phyloP scores from a whole-genome alignment of 2,113 vertebrate species.

The Syngnathus scovelli region DNA sequence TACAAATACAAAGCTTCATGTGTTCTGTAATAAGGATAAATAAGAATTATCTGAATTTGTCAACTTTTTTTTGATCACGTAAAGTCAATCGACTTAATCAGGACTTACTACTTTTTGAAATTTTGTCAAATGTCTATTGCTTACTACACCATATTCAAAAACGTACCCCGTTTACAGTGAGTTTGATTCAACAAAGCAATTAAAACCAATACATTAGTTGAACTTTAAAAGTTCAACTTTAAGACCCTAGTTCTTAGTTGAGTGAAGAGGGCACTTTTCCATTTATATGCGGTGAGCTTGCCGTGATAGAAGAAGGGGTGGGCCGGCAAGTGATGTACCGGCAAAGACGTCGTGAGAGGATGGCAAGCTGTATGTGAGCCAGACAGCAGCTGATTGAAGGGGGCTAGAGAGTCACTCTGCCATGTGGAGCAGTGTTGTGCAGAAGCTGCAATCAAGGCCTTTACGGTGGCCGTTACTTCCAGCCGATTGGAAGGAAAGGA shows the following conservation, averaged over 20 bases:
- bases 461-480: conserved; percentile 44
- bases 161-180: neutral
- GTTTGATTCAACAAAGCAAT: neutral
- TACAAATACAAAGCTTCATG: neutral
- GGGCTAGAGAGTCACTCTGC: conserved; percentile 31
- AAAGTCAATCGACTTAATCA: too few relatives aligned
- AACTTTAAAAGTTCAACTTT: neutral
- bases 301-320: conserved; percentile 6
- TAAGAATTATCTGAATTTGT: too few relatives aligned
- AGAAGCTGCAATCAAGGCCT: conserved; percentile 55
- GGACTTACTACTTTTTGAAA: too few relatives aligned
- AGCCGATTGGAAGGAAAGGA: conserved; percentile 41
- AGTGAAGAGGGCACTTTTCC: neutral
- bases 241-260: neutral
- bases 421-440: conserved; percentile 28
- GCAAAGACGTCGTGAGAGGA: conserved; percentile 21
- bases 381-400: conserved; percentile 36
- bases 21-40: neutral
- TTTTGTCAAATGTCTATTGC: too few relatives aligned
- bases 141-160: neutral
- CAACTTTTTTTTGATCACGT: too few relatives aligned
- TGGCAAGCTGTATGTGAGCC: conserved; percentile 23
- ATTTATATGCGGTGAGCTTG: neutral
- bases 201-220: neutral
- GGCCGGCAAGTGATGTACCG: conserved; percentile 10